Percentiles rank a stretch among this genome's conserved stretches.
phyloP scores from a whole-genome alignment of 2,113 vertebrate species.

The Promerops cafer region DNA sequence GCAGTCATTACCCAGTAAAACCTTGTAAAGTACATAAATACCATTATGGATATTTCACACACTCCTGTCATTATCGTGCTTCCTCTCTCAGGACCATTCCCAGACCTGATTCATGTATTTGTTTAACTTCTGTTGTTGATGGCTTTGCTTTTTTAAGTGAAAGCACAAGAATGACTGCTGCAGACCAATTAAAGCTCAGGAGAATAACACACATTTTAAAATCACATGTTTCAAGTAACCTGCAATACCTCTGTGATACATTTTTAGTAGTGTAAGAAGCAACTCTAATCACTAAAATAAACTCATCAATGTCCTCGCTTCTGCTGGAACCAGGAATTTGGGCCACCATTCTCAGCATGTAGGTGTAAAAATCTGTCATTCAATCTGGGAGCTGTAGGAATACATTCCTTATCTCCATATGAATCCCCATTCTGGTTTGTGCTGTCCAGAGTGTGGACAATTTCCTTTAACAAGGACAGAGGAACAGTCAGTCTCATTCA shows the following conservation, averaged over 20 bases:
- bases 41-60: background rate
- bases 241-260: background rate
- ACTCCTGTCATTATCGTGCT: background rate
- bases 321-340: slow-evolving; percentile 31
- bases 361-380: slow-evolving; percentile 49
- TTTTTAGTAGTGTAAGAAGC: slow-evolving; percentile 6
- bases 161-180: background rate
- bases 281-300: slow-evolving; percentile 19
- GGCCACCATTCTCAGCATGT: slow-evolving; percentile 22
- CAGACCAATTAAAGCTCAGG: background rate
- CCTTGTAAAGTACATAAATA: background rate
- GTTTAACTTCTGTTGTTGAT: background rate
- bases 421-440: slow-evolving; percentile 33
- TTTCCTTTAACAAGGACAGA: background rate
- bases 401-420: background rate
- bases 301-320: slow-evolving; percentile 21
- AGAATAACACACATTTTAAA: background rate
- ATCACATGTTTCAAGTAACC: background rate
- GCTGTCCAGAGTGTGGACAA: slow-evolving; percentile 8
- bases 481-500: background rate
- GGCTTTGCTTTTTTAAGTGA: background rate
- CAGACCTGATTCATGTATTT: background rate
- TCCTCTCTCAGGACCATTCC: background rate
- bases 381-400: slow-evolving; percentile 32
- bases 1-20: background rate